Percentiles rank a stretch among this genome's conserved stretches.
Evolutionary conservation across 2,113 vertebrate genomes (phyloP).

Genomic region (Lates calcarifer): DNA sequence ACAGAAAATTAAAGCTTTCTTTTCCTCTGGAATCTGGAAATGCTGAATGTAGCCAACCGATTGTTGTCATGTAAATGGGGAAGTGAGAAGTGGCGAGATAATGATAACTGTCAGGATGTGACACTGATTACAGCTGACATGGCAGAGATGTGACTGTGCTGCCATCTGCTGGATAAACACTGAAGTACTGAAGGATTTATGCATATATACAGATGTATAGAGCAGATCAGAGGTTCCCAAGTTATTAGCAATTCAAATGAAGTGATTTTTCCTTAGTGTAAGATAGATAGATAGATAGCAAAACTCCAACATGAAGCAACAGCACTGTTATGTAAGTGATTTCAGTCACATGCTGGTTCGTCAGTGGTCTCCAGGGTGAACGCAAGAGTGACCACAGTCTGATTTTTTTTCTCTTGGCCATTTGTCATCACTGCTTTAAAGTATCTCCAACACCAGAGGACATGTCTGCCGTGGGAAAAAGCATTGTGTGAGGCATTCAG

Average conservation of each 20-base stretch:
- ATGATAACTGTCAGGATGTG: not conserved
- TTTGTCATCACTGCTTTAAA: constrained; percentile 12
- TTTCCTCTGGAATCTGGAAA: not conserved
- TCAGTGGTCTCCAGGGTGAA: constrained; percentile 9
- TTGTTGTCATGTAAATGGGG: constrained; percentile 5
- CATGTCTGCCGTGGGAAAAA: constrained; percentile 4
- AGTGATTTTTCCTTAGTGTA: too few species aligned
- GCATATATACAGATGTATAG: too few species aligned
- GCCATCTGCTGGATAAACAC: constrained; percentile 66
- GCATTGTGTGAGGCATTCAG: not conserved
- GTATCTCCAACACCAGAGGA: not conserved
- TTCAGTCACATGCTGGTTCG: not conserved
- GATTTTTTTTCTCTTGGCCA: not conserved
- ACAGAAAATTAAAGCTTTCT: not conserved
- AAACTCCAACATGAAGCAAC: not conserved
- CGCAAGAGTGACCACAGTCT: constrained; percentile 7
- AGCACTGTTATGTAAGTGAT: not conserved
- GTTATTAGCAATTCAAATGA: too few species aligned
- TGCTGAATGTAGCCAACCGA: constrained; percentile 1
- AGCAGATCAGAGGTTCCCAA: too few species aligned
- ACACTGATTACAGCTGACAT: not conserved
- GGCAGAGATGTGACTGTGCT: constrained; percentile 48
- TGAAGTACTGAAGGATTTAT: not conserved
- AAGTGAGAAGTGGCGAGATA: constrained; percentile 8
- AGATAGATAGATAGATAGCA: not conserved